Evolutionary conservation across 2,797 vertebrate genomes (phyloP).

Genomic region (Falco naumanni): DNA sequence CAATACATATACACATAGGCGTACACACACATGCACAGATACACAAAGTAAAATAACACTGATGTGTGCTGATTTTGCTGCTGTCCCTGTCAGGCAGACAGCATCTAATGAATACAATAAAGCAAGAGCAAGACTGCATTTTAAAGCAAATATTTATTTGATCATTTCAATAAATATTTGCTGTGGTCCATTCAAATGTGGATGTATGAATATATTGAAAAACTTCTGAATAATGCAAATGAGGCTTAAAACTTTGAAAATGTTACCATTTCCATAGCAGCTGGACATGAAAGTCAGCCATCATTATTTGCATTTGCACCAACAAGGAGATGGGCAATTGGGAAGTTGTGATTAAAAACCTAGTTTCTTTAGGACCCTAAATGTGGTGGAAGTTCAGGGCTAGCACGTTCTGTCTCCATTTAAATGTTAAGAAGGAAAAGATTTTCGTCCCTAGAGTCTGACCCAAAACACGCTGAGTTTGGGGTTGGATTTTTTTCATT

Average conservation of each 20-base stretch:
- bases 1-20: neutral
- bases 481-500: neutral
- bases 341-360: neutral
- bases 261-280: neutral
- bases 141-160: constrained; percentile 18
- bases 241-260: neutral
- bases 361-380: neutral
- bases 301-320: neutral
- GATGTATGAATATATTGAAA: neutral
- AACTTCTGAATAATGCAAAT: neutral
- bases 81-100: neutral
- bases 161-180: neutral
- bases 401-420: neutral
- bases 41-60: neutral
- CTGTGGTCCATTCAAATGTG: neutral
- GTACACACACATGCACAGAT: rapidly evolving
- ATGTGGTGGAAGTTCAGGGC: neutral
- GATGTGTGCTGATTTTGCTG: neutral
- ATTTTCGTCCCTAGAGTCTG: neutral
- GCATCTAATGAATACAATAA: neutral
- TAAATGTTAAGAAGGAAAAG: neutral
- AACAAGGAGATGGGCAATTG: neutral
- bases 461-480: neutral
- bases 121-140: constrained; percentile 4
- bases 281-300: neutral